phyloP scores from a whole-genome alignment of 2,113 vertebrate genomes.

The Morone chrysops region DNA sequence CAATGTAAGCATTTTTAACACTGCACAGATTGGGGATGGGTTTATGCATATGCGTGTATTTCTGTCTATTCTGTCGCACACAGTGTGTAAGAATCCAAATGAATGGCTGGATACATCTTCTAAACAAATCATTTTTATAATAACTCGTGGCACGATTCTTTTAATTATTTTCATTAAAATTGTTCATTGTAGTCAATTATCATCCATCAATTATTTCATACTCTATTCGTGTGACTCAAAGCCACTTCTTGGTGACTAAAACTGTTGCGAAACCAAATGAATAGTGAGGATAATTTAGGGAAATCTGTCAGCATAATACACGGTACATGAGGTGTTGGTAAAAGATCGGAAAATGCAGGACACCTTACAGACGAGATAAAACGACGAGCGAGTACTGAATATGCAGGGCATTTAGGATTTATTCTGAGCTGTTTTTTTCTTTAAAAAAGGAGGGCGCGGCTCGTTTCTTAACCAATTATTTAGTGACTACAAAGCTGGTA shows the following conservation, averaged over 20 bases:
- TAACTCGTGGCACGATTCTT: background rate
- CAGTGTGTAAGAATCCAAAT: background rate
- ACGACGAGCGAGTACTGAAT: background rate
- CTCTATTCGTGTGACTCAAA: background rate
- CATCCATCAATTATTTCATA: constrained; percentile 12
- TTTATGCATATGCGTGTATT: background rate
- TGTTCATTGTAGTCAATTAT: constrained; percentile 16
- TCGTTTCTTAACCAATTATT: constrained; percentile 27
- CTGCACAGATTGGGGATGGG: background rate
- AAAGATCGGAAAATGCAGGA: background rate
- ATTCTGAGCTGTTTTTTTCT: constrained; percentile 10
- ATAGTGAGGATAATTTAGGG: background rate
- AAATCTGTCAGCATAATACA: background rate
- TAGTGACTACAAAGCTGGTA: background rate
- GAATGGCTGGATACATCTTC: constrained; percentile 1
- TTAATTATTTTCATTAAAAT: background rate
- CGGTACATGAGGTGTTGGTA: background rate
- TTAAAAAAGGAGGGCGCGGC: background rate
- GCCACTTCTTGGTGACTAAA: background rate
- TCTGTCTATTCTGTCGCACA: background rate
- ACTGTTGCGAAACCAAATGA: background rate
- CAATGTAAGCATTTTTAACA: constrained; percentile 43
- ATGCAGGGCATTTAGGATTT: background rate
- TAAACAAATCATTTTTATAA: background rate
- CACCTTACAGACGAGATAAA: background rate